phyloP scores from a whole-genome alignment of 2,797 vertebrate species.

The Heterohyrax brucei region DNA sequence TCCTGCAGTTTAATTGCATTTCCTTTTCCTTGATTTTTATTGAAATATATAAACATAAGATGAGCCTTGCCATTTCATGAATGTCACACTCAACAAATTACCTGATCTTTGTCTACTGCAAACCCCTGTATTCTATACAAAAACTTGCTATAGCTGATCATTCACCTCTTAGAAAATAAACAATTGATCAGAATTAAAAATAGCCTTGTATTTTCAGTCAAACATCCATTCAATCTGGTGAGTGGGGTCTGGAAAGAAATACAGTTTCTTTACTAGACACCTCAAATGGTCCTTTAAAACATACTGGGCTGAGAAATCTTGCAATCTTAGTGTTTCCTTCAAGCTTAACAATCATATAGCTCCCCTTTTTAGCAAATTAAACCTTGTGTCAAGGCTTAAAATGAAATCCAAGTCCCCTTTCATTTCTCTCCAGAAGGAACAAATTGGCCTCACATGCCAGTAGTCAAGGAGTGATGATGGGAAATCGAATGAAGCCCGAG shows the following conservation, averaged over 20 bases:
- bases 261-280: slow-evolving; percentile 84
- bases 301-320: slow-evolving; percentile 87
- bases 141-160: background rate
- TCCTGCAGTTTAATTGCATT: background rate
- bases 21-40: slow-evolving; percentile 4
- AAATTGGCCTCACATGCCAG: slow-evolving; percentile 92
- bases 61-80: background rate
- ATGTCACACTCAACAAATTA: background rate
- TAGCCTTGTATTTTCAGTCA: slow-evolving; percentile 46
- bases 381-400: slow-evolving; percentile 91
- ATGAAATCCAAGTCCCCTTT: slow-evolving; percentile 91
- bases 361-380: slow-evolving; percentile 92
- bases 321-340: slow-evolving; percentile 89
- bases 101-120: background rate
- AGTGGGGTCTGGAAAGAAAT: slow-evolving; percentile 67
- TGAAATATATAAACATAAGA: background rate
- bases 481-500: slow-evolving; percentile 89
- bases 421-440: slow-evolving; percentile 89
- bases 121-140: slow-evolving; percentile 25
- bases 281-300: slow-evolving; percentile 84
- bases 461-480: slow-evolving; percentile 89
- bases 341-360: slow-evolving; percentile 91
- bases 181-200: slow-evolving; percentile 8
- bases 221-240: slow-evolving; percentile 72
- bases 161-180: slow-evolving; percentile 32